Percentiles rank a stretch among this genome's conserved stretches.
Conservation (phyloP, 92 coral and sea anemone genomes). For the Siderastrea radians region DNA sequence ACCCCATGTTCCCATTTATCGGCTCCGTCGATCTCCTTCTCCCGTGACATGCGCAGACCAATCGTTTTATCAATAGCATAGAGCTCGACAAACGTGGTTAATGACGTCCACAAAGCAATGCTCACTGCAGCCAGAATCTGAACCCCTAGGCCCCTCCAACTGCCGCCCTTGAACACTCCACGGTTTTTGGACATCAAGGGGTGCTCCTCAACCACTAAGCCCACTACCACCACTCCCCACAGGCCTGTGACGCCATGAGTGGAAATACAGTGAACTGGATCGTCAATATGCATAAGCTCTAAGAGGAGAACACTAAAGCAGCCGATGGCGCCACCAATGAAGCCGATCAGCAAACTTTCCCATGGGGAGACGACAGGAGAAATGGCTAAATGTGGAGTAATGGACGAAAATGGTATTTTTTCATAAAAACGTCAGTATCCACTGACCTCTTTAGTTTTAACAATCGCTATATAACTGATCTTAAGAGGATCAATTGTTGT, state of each 20-base stretch:
- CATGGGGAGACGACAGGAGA: conserved; percentile 88
- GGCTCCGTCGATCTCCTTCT: conserved; percentile 88
- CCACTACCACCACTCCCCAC: conserved; percentile 92
- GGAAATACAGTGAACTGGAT: conserved; percentile 92
- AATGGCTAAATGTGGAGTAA: conserved; percentile 58
- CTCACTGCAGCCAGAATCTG: conserved; percentile 67
- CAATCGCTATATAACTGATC: too few species aligned
- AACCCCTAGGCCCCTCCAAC: conserved; percentile 77
- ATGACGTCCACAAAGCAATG: conserved; percentile 72
- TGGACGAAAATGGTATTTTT: too few species aligned
- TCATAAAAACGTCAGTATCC: too few species aligned
- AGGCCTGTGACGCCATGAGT: conserved; percentile 79
- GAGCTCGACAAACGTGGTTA: conserved; percentile 62
- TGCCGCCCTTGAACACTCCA: conserved; percentile 80
- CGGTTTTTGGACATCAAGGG: conserved; percentile 61
- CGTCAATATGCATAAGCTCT: conserved; percentile 83
- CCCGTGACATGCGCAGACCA: conserved; percentile 79
- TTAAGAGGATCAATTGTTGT: too few species aligned
- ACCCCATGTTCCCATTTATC: conserved; percentile 88
- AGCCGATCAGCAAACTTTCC: conserved; percentile 85
- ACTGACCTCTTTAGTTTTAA: too few species aligned
- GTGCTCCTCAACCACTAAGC: conserved; percentile 78
- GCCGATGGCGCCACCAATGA: conserved; percentile 80
- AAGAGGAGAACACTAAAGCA: conserved; percentile 70
- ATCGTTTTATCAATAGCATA: conserved; percentile 50